Evolutionary conservation across 2,888 invertebrate genomes (phyloP).

Genomic region (Lysandra bellargus): DNA sequence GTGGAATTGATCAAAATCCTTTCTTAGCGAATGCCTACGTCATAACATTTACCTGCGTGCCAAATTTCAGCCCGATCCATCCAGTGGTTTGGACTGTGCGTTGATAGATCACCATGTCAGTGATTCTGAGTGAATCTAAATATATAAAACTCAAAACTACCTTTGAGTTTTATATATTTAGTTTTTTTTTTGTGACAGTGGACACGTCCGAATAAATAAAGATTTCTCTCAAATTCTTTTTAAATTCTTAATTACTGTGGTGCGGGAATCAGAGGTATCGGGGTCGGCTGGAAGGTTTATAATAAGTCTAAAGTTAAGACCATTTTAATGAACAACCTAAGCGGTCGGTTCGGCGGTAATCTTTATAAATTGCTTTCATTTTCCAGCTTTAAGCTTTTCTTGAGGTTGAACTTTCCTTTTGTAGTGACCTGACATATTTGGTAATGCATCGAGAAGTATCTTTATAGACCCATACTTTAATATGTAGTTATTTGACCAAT

Average conservation of each 20-base stretch:
- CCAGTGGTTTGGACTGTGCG: too few relatives aligned
- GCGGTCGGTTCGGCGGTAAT: slow-evolving; percentile 50
- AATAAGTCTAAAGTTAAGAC: slow-evolving; percentile 44
- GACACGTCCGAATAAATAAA: background rate
- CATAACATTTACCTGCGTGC: too few relatives aligned
- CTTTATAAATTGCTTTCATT: slow-evolving; percentile 57
- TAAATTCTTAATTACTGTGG: background rate
- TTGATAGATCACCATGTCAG: too few relatives aligned
- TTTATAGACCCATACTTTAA: background rate
- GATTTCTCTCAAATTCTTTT: background rate
- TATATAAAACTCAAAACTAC: too few relatives aligned
- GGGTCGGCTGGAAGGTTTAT: slow-evolving; percentile 13
- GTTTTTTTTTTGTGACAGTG: background rate
- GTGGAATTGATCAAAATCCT: too few relatives aligned
- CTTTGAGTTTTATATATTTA: too few relatives aligned
- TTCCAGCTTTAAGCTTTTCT: slow-evolving; percentile 41
- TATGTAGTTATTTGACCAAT: background rate
- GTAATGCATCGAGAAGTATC: background rate
- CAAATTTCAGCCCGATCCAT: too few relatives aligned
- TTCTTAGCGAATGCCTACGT: too few relatives aligned
- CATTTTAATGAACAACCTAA: slow-evolving; percentile 47
- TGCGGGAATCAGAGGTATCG: slow-evolving; percentile 23
- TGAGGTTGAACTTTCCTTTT: slow-evolving; percentile 33
- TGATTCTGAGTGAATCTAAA: too few relatives aligned
- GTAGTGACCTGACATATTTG: slow-evolving; percentile 31